Percentiles rank a stretch among this genome's conserved stretches.
Conservation (phyloP, 2,888 invertebrate genomes). For the Philaethria dido region DNA sequence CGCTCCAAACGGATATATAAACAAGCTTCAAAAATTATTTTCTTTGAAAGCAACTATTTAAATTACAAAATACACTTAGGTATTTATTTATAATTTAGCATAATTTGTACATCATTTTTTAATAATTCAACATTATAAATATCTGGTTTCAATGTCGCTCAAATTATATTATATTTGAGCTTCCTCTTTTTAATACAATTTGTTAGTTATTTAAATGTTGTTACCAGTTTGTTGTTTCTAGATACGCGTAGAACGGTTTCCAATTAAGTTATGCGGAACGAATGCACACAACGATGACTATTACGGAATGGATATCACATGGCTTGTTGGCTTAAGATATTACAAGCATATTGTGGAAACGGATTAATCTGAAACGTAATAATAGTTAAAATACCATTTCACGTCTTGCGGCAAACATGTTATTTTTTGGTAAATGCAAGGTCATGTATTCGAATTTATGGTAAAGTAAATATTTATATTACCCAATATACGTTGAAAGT, state of each 20-base stretch:
- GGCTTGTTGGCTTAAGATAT: constrained; percentile 23
- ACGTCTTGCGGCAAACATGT: background rate
- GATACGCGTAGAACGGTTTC: constrained; percentile 57
- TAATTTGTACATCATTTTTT: too few species aligned
- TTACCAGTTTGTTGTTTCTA: constrained; percentile 46
- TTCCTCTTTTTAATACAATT: constrained; percentile 16
- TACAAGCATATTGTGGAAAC: constrained; percentile 16
- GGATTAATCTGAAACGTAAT: constrained; percentile 2
- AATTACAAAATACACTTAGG: too few species aligned
- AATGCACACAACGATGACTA: constrained; percentile 55
- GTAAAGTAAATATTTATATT: constrained; percentile 1
- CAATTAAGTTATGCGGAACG: constrained; percentile 82
- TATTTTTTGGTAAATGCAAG: background rate
- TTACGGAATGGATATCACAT: constrained; percentile 51
- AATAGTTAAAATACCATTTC: background rate
- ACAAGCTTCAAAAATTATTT: background rate
- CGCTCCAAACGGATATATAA: background rate
- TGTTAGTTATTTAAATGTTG: constrained; percentile 31
- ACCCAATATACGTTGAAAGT: background rate
- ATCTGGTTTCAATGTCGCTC: background rate
- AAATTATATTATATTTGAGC: background rate
- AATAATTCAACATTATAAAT: background rate
- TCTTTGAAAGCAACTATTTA: too few species aligned
- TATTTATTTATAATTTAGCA: too few species aligned
- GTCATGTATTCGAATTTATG: background rate